These are phyloP conservation scores for Akabosia matsudoensis DNA, from an alignment of 1,140 invertebrate species.

Conservation along the genomic window DNA sequence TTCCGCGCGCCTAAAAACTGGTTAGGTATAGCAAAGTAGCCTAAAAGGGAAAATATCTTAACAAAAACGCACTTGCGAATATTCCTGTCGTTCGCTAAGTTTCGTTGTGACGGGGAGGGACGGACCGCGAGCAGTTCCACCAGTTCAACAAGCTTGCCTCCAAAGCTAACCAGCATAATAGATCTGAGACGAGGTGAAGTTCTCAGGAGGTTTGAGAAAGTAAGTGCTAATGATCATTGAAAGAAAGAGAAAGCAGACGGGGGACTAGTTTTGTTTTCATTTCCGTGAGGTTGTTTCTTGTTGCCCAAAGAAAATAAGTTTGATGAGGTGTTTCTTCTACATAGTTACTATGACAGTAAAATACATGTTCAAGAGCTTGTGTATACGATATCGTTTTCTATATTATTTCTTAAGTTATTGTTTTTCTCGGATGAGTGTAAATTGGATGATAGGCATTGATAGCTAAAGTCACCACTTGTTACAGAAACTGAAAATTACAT, in stretches of 20 bases:
- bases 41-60: too few species aligned
- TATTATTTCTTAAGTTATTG: neutral
- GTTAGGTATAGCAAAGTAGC: too few species aligned
- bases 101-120: neutral
- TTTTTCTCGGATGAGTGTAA: neutral
- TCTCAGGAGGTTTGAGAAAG: neutral
- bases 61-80: too few species aligned
- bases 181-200: neutral
- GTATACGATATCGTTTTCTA: too few species aligned
- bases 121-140: neutral
- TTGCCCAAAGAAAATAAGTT: neutral
- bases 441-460: neutral
- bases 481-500: too few species aligned
- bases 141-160: too few species aligned
- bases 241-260: neutral
- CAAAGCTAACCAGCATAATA: too few species aligned
- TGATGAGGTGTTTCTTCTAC: neutral
- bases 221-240: neutral
- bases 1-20: neutral
- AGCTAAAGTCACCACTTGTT: slow-evolving; percentile 19
- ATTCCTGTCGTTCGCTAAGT: too few species aligned
- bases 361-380: too few species aligned
- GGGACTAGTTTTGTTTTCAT: neutral
- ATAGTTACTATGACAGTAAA: too few species aligned
- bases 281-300: too few species aligned